Evolutionary conservation across 2,113 vertebrate species (phyloP).

Genomic region (Marmota flaviventris): DNA sequence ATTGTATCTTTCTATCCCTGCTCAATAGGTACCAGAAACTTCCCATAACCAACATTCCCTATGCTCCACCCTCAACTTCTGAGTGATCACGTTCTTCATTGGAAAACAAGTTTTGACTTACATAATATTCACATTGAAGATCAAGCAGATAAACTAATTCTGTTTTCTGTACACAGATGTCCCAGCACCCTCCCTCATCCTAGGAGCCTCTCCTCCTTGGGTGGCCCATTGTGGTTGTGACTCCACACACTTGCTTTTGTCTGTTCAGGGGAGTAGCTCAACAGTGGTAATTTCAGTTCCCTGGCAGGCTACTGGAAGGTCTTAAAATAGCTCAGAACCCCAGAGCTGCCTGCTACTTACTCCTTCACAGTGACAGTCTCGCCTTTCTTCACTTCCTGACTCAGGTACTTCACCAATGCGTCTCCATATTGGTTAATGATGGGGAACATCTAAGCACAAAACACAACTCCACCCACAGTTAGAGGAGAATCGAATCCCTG

Average conservation of each 20-base stretch:
- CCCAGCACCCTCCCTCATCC: no score
- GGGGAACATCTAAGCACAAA: slow-evolving; percentile 89
- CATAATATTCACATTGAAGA: background rate
- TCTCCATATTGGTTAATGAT: slow-evolving; percentile 88
- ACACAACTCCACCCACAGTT: background rate
- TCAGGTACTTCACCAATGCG: slow-evolving; percentile 86
- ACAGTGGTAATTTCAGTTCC: background rate
- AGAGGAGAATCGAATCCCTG: background rate
- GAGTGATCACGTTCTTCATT: background rate
- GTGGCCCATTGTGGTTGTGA: background rate
- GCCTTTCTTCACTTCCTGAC: slow-evolving; percentile 85
- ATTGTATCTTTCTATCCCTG: background rate
- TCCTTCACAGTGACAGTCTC: slow-evolving; percentile 84
- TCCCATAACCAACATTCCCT: background rate
- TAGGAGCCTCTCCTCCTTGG: no score
- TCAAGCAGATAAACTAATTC: background rate
- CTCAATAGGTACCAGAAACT: background rate
- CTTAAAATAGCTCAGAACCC: background rate
- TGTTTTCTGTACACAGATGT: background rate
- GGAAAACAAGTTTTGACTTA: background rate
- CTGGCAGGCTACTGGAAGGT: no score
- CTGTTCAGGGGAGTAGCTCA: no score
- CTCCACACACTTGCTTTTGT: background rate
- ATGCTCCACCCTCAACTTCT: background rate
- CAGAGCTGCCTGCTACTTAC: slow-evolving; percentile 75